Evolutionary conservation across 1,140 invertebrate species (phyloP).

Genomic region (Drosophila bipectinata): DNA sequence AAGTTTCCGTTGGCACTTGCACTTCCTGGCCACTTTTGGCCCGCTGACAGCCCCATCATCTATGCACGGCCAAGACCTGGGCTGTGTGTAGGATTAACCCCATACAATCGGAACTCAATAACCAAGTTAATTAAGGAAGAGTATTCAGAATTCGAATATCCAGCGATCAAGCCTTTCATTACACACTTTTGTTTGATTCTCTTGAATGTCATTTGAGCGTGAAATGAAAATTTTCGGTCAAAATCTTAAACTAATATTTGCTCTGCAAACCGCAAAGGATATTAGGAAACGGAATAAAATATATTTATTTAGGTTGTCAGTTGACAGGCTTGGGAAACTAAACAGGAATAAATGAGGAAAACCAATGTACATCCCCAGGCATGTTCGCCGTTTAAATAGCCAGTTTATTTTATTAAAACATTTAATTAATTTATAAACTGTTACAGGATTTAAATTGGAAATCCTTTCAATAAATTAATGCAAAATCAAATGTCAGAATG

Average conservation of each 20-base stretch:
- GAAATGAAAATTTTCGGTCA: slow-evolving; percentile 66
- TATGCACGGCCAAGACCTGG: slow-evolving; percentile 7
- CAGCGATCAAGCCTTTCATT: slow-evolving; percentile 10
- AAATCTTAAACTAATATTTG: slow-evolving; percentile 62
- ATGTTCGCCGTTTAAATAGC: neutral
- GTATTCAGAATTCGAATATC: slow-evolving; percentile 18
- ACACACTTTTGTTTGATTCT: slow-evolving; percentile 50
- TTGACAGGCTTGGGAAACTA: slow-evolving; percentile 12
- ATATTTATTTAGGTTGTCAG: slow-evolving; percentile 58
- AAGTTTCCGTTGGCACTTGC: slow-evolving; percentile 80
- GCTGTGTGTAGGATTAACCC: slow-evolving; percentile 28
- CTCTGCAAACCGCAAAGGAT: slow-evolving; percentile 5
- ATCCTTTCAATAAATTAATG: too few species aligned
- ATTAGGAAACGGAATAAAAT: slow-evolving; percentile 11
- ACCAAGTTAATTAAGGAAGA: slow-evolving; percentile 33
- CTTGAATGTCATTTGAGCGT: slow-evolving; percentile 63
- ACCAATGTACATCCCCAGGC: neutral
- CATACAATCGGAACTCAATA: slow-evolving; percentile 37
- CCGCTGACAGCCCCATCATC: slow-evolving; percentile 46
- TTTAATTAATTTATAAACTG: neutral
- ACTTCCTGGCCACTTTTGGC: slow-evolving; percentile 74
- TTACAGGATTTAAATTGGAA: neutral
- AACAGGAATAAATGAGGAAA: neutral
- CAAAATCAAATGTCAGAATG: too few species aligned
- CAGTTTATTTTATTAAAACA: neutral